Conservation (phyloP, 2,113 vertebrate species). For the Neofelis nebulosa region DNA sequence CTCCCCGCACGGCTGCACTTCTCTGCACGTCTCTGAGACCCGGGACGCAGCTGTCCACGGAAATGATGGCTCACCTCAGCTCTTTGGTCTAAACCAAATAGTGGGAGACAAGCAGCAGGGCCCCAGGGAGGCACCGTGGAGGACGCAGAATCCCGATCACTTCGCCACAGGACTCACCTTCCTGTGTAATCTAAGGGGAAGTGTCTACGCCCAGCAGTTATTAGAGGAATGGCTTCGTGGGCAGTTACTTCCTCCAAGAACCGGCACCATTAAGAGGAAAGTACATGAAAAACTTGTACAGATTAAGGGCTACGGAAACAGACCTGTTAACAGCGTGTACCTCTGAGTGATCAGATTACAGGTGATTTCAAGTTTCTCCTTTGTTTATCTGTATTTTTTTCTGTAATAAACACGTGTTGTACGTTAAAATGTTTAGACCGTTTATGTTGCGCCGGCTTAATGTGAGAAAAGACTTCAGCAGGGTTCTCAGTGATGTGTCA, state of each 20-base stretch:
- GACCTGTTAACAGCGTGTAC: rapidly evolving
- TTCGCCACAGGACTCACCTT: not conserved
- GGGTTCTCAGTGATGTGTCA: no score
- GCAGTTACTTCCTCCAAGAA: not conserved
- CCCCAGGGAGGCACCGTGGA: rapidly evolving
- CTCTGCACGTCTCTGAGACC: rapidly evolving
- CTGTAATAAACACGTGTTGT: not conserved
- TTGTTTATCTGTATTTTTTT: not conserved
- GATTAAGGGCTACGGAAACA: not conserved
- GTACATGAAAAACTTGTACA: rapidly evolving
- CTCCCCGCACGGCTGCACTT: rapidly evolving
- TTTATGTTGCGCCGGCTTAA: rapidly evolving
- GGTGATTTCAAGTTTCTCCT: not conserved
- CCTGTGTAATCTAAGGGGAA: not conserved
- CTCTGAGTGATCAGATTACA: not conserved
- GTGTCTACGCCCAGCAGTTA: not conserved
- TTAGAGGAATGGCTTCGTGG: not conserved
- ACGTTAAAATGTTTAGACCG: not conserved
- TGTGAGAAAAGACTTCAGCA: not conserved
- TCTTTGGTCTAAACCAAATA: not conserved
- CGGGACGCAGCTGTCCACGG: not conserved
- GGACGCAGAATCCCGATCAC: rapidly evolving
- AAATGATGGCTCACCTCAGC: not conserved
- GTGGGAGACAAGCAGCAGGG: not conserved
- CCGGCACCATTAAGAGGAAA: not conserved